Base-by-base conservation (phyloP, 2,797 vertebrate genomes). In the Sebastes taczanowskii region DNA sequence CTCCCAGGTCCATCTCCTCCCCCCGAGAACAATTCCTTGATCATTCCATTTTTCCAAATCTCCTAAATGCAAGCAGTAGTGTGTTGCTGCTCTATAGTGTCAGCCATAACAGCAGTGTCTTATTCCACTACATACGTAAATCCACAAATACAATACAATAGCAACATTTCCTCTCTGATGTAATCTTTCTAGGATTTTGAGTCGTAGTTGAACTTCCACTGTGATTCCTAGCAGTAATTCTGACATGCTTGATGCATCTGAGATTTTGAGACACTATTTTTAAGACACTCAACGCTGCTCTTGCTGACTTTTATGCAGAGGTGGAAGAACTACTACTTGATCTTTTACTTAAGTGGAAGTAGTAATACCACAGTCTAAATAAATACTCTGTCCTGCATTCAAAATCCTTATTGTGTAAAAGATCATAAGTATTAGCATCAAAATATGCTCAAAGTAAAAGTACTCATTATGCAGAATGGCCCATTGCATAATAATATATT, bases 1-100 rank as follows among this genome's bases (percentile, higher is more conserved):
- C 38, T 42, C 38, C 0, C 13, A 42, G 0, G 38, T 42, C 14
- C 35, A 0, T 13, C 38, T 6, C 6, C 38, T 16, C 38, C 38
- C 14, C 35, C 38, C 38, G 14, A 42, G 14, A 42, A 16, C 38
- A 42, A 42, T 42, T 42, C 38, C 14, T 42, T 16, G 13, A 16
- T 42, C 14, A 42, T 42, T 55, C 38, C 38, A 42, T 16, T 42
- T 42, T 16, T 42, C 38, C 38, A 46, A 46, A 46, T 46, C 42
- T 0, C 0, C 16, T 46, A 46, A 55, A 55, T 55, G 0, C n/a
- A 55, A 55, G 11, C 11, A 23, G 5, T 55, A 46, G 42, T 46
- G 42, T 46, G 42, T 1, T 46, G 46, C 46, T 49, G 46, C 46
- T 49, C 46, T 49, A 46, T 46, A 7, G 42, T 46, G 53, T 25